phyloP scores from a whole-genome alignment of 2,113 vertebrate genomes.

The Rattus rattus region DNA sequence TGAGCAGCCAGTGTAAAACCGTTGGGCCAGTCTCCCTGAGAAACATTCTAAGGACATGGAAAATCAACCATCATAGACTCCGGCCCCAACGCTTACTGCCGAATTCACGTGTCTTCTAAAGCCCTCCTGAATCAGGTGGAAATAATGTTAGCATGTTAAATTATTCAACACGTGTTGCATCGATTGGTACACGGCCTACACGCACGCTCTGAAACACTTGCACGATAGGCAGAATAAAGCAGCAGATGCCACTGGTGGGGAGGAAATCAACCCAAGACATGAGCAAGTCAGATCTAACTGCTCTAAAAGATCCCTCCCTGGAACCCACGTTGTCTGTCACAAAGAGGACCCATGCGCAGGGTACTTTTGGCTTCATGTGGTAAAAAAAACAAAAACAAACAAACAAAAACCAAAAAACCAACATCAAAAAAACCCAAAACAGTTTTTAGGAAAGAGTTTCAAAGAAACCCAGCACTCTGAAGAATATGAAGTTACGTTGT shows the following conservation, averaged over 20 bases:
- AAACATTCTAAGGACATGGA: background rate
- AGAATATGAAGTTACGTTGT: slow-evolving; percentile 44
- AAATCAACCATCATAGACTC: slow-evolving; percentile 20
- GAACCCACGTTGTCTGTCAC: slow-evolving; percentile 48
- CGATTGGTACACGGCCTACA: slow-evolving; percentile 44
- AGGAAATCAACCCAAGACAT: slow-evolving; percentile 60
- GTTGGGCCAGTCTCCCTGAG: background rate
- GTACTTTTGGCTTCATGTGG: slow-evolving; percentile 55
- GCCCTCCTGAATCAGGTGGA: slow-evolving; percentile 46
- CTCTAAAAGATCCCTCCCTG: slow-evolving; percentile 48
- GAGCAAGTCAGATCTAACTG: background rate
- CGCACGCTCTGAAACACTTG: slow-evolving; percentile 65
- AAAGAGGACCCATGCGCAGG: background rate
- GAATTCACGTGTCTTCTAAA: slow-evolving; percentile 2
- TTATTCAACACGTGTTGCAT: slow-evolving; percentile 1
- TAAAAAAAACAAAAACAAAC: background rate
- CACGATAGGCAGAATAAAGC: slow-evolving; percentile 24
- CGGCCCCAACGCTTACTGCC: slow-evolving; percentile 10
- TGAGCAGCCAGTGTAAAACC: background rate
- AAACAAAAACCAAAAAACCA: too few relatives aligned
- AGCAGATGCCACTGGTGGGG: slow-evolving; percentile 38
- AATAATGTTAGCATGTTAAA: background rate
- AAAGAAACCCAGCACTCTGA: slow-evolving; percentile 26
- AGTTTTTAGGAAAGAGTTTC: slow-evolving; percentile 65
- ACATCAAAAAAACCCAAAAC: background rate